Conservation (phyloP, 2,113 vertebrate species). For the human region DNA sequence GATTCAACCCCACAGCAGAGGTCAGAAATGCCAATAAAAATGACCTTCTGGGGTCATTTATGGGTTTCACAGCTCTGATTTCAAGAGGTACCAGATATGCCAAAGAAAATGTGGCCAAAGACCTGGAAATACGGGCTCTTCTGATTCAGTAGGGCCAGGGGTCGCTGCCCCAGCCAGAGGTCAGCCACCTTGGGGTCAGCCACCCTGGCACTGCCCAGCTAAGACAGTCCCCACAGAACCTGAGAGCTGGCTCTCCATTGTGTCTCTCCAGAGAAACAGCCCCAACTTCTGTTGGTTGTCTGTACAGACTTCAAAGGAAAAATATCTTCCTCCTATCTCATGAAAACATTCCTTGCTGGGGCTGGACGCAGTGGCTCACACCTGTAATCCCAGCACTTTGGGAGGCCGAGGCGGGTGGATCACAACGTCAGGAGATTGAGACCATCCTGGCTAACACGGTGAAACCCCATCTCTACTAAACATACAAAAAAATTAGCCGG, state of each 20-base stretch:
- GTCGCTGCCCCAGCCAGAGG: not conserved
- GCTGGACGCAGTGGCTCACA: rapidly evolving
- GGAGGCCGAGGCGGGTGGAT: too few species aligned
- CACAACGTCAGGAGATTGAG: too few species aligned
- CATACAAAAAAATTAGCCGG: too few species aligned
- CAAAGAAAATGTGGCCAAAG: not conserved
- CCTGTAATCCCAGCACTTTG: too few species aligned
- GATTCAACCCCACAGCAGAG: not conserved
- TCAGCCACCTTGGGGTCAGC: not conserved
- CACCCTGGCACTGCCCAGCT: not conserved
- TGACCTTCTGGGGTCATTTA: not conserved
- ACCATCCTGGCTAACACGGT: too few species aligned
- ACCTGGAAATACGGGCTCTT: not conserved
- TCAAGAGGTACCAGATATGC: not conserved
- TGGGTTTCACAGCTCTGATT: not conserved
- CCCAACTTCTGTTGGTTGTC: too few species aligned
- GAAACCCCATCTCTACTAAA: too few species aligned
- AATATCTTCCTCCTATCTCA: not conserved
- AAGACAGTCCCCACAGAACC: not conserved
- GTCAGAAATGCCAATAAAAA: not conserved
- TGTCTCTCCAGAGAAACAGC: not conserved
- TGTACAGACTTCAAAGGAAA: not conserved
- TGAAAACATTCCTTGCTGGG: not conserved
- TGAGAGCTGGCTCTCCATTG: not conserved
- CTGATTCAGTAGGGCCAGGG: not conserved